Percentiles rank a stretch among this genome's conserved stretches.
Evolutionary conservation across 2,113 vertebrate genomes (phyloP).

Genomic region (Chloroceryle aenea): DNA sequence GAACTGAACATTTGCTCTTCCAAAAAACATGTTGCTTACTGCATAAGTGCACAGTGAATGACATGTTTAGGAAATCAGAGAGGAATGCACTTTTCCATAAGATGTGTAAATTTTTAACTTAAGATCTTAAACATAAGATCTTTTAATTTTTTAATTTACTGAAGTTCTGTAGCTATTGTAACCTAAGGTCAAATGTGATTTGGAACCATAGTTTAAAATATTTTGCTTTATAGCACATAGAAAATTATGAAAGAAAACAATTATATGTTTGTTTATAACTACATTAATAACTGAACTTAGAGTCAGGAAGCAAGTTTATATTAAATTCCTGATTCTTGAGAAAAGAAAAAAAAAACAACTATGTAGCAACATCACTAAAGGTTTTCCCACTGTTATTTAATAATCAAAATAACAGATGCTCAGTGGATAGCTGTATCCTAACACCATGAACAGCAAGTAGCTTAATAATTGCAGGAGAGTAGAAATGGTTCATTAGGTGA

Average conservation of each 20-base stretch:
- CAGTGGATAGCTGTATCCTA: constrained; percentile 2
- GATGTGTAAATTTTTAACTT: background rate
- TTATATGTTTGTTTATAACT: background rate
- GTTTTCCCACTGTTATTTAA: constrained; percentile 27
- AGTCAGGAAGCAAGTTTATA: background rate
- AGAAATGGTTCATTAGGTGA: constrained; percentile 40
- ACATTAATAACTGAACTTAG: background rate
- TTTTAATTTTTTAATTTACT: background rate
- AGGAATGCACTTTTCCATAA: background rate
- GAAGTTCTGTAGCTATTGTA: background rate
- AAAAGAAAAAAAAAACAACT: background rate
- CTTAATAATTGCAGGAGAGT: constrained; percentile 34
- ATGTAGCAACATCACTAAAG: background rate
- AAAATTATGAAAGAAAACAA: background rate
- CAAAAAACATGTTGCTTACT: background rate
- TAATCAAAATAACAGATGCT: constrained; percentile 19
- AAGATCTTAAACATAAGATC: background rate
- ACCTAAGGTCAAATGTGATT: background rate
- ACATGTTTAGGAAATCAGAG: background rate
- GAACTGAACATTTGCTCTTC: background rate
- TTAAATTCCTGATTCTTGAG: background rate
- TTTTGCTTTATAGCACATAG: background rate
- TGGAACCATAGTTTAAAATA: background rate
- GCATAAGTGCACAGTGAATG: background rate
- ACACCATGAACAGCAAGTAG: constrained; percentile 22